Percentiles rank a stretch among this genome's conserved stretches.
Evolutionary conservation across 2,797 vertebrate genomes (phyloP).

Genomic region (Mus minutoides): DNA sequence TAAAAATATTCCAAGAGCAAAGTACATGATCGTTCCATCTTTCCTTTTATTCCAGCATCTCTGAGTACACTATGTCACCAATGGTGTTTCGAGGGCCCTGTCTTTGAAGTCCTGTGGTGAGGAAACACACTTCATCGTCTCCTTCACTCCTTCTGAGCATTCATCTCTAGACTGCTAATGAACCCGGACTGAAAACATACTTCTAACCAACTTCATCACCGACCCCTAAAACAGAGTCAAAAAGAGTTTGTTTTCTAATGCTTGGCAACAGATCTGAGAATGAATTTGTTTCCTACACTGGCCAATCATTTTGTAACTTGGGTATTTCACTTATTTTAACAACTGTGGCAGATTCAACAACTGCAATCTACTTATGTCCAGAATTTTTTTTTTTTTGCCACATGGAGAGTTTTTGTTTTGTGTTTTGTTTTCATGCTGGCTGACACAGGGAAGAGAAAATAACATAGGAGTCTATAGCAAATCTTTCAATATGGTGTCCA

Average conservation of each 20-base stretch:
- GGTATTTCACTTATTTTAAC: conserved; percentile 57
- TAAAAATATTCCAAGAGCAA: background rate
- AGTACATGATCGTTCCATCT: background rate
- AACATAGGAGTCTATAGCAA: background rate
- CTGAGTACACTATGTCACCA: background rate
- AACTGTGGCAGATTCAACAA: background rate
- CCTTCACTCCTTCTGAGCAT: background rate
- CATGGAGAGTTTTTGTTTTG: background rate
- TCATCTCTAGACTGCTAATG: conserved; percentile 46
- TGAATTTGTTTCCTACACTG: background rate
- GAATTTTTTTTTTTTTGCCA: background rate
- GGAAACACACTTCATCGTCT: background rate
- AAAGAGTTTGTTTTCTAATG: background rate
- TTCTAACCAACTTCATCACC: background rate
- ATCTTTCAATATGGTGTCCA: background rate
- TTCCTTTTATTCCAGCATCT: conserved; percentile 27
- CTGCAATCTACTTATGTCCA: background rate
- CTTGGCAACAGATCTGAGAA: background rate
- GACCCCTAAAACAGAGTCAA: background rate
- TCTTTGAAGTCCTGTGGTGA: background rate
- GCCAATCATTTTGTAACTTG: conserved; percentile 10
- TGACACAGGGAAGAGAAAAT: background rate
- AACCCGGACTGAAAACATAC: conserved; percentile 4
- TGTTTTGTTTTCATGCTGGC: background rate
- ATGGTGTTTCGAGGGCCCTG: background rate